Conservation (phyloP, 2,797 vertebrate species). For the Alca torda region DNA sequence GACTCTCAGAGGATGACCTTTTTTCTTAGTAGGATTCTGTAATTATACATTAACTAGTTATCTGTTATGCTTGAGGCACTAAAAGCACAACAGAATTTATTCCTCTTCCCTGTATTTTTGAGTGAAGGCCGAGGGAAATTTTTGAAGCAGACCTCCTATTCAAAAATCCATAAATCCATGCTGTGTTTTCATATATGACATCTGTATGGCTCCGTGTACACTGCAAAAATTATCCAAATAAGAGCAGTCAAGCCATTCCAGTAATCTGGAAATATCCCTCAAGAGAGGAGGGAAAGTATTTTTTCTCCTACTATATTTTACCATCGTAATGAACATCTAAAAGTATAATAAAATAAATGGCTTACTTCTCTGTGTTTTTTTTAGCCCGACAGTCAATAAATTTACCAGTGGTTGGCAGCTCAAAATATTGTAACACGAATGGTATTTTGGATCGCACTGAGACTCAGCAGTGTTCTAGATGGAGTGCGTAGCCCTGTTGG, state of each 20-base stretch:
- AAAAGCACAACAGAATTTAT: neutral
- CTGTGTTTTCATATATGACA: neutral
- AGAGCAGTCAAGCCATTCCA: neutral
- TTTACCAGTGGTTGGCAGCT: constrained; percentile 25
- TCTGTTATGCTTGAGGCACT: neutral
- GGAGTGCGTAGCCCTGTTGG: neutral
- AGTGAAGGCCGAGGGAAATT: neutral
- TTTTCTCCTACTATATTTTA: constrained; percentile 11
- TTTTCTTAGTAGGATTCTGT: neutral
- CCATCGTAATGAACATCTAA: neutral
- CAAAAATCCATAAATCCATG: constrained; percentile 7
- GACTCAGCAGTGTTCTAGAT: constrained; percentile 10
- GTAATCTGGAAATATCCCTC: constrained; percentile 33
- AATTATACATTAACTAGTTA: constrained; percentile 20
- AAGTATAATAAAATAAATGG: constrained; percentile 34
- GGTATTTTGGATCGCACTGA: constrained; percentile 31
- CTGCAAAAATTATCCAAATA: neutral
- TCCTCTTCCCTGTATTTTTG: neutral
- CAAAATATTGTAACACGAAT: constrained; percentile 12
- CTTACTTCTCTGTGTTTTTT: constrained; percentile 7
- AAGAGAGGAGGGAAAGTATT: neutral
- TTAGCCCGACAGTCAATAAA: constrained; percentile 49
- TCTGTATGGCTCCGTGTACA: neutral
- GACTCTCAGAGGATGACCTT: neutral
- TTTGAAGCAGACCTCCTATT: neutral